Evolutionary conservation across 2,113 vertebrate genomes (phyloP).

Genomic region (Ploceus nigricollis): DNA sequence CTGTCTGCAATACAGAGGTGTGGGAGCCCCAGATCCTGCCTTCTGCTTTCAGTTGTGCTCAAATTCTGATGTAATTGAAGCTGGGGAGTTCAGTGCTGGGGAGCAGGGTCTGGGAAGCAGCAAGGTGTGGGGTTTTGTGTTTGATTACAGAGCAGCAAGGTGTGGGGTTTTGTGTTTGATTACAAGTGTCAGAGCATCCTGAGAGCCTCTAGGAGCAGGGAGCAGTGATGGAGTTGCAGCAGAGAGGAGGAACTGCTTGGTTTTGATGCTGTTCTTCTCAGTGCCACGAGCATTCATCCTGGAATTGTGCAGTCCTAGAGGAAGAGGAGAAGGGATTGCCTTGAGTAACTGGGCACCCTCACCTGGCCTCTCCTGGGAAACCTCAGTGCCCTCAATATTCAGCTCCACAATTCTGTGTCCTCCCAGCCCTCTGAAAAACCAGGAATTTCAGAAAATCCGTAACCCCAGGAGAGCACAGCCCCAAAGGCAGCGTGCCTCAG

Average conservation of each 20-base stretch:
- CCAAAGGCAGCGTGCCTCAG: background rate
- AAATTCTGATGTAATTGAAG: background rate
- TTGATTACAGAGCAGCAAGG: background rate
- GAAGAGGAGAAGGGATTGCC: background rate
- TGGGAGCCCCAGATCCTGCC: background rate
- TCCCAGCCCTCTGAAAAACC: background rate
- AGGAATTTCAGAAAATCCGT: background rate
- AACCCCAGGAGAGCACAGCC: background rate
- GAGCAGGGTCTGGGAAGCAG: background rate
- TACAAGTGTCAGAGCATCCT: background rate
- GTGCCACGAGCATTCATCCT: rapidly evolving
- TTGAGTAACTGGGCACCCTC: background rate
- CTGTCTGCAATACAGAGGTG: background rate
- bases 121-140: background rate
- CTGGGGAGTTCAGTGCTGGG: background rate
- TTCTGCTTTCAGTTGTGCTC: background rate
- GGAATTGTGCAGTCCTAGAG: background rate
- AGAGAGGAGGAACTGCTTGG: background rate
- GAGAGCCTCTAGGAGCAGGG: background rate
- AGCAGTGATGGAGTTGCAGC: background rate
- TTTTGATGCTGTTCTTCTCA: background rate
- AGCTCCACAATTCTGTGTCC: background rate
- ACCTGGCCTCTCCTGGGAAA: background rate
- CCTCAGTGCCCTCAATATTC: background rate
- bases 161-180: rapidly evolving